phyloP scores from a whole-genome alignment of 2,113 vertebrate genomes.

The Apistogramma diplotaenia region DNA sequence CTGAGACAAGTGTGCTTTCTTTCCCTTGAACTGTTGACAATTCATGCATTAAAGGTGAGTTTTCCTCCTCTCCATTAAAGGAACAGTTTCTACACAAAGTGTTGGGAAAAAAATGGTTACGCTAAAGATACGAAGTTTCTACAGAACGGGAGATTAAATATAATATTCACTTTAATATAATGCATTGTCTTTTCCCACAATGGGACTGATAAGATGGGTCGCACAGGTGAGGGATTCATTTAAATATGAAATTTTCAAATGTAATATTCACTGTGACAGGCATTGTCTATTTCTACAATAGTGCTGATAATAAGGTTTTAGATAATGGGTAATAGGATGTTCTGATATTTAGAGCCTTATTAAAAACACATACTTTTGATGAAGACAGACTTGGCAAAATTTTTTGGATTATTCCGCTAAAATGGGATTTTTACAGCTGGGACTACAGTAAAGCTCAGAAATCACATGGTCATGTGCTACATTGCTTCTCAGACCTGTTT shows the following conservation, averaged over 20 bases:
- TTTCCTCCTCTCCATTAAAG: neutral
- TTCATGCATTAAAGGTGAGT: neutral
- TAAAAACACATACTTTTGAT: constrained; percentile 52
- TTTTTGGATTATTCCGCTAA: constrained; percentile 5
- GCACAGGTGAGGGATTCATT: constrained; percentile 65
- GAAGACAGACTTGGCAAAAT: constrained; percentile 9
- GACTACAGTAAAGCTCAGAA: neutral
- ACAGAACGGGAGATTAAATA: constrained; percentile 43
- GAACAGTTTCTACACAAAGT: constrained; percentile 1
- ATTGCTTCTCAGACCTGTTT: neutral
- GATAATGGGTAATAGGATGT: constrained; percentile 64
- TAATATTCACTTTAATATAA: constrained; percentile 67
- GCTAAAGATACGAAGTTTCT: constrained; percentile 18
- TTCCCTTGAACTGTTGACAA: constrained; percentile 18
- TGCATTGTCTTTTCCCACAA: constrained; percentile 68
- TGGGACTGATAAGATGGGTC: constrained; percentile 65
- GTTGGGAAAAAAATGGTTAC: neutral
- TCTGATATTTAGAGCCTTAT: constrained; percentile 67
- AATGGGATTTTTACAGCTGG: neutral
- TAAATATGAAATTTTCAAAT: constrained; percentile 67
- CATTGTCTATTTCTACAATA: constrained; percentile 68
- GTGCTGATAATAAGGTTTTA: constrained; percentile 64
- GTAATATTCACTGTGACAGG: constrained; percentile 60
- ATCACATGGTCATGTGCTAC: neutral
- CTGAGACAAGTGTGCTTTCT: neutral